Conservation (phyloP, 2,113 vertebrate genomes). For the Lepus timidus region DNA sequence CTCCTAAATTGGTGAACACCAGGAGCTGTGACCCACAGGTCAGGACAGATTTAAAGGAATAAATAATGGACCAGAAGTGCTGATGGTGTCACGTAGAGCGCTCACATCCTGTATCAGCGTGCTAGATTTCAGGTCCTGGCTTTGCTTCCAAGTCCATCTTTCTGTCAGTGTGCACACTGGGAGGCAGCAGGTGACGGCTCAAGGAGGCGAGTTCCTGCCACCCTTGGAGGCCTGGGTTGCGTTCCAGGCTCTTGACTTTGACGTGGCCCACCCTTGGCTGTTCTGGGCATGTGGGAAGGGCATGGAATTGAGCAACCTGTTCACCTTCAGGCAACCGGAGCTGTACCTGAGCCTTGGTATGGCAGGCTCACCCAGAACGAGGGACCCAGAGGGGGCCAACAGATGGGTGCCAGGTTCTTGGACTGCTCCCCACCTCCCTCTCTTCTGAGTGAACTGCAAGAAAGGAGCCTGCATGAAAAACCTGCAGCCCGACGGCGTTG, state of each 20-base stretch:
- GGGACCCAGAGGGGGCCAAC: too few species aligned
- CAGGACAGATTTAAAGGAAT: neutral
- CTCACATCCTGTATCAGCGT: too few species aligned
- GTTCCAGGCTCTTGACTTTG: too few species aligned
- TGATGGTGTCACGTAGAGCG: too few species aligned
- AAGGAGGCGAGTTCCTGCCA: too few species aligned
- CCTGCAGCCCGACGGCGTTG: neutral
- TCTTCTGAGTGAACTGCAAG: neutral
- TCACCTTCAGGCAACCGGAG: neutral
- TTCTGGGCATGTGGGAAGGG: too few species aligned
- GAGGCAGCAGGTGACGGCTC: too few species aligned
- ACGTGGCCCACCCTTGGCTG: too few species aligned
- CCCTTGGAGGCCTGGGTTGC: too few species aligned
- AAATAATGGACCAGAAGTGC: neutral
- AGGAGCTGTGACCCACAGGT: neutral
- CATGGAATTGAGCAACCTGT: fast-evolving
- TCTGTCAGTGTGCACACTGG: too few species aligned
- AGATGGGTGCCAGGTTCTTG: fast-evolving
- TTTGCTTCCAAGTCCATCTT: too few species aligned
- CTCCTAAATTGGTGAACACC: neutral
- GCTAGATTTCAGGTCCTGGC: too few species aligned
- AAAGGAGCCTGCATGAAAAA: neutral
- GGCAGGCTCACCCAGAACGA: neutral
- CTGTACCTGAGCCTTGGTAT: neutral
- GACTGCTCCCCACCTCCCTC: fast-evolving